Evolutionary conservation across 2,888 invertebrate species (phyloP).

Genomic region (Apoda limacodes): DNA sequence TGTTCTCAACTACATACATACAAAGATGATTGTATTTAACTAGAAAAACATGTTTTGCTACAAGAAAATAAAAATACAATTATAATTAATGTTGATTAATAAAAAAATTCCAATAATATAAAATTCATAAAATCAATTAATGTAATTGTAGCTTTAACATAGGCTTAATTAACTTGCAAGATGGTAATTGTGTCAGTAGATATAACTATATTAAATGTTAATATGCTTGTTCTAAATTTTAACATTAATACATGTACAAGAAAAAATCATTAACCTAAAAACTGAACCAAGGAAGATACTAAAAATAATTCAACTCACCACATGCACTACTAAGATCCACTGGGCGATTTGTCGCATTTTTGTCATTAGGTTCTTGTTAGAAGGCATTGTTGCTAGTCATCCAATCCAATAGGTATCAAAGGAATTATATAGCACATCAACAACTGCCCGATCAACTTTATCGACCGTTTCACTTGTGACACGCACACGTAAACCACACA

Average conservation of each 20-base stretch:
- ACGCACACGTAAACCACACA: conserved; percentile 52
- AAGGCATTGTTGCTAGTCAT: conserved; percentile 47
- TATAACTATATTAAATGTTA: too few relatives aligned
- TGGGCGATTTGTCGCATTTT: conserved; percentile 59
- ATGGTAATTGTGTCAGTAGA: too few relatives aligned
- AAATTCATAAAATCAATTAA: too few relatives aligned
- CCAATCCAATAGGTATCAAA: conserved; percentile 29
- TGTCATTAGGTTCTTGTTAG: conserved; percentile 57
- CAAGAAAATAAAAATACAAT: too few relatives aligned
- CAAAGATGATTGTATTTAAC: too few relatives aligned
- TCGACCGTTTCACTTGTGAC: conserved; percentile 63
- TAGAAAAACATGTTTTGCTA: too few relatives aligned
- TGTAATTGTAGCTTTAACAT: too few relatives aligned
- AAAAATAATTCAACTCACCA: conserved; percentile 42
- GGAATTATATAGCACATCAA: conserved; percentile 56
- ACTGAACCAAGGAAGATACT: conserved; percentile 16
- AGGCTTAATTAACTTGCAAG: too few relatives aligned
- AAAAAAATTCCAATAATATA: too few relatives aligned
- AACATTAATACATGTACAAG: conserved; percentile 1
- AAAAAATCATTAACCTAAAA: conserved; percentile 7
- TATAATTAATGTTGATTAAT: too few relatives aligned
- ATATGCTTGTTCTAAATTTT: too few relatives aligned
- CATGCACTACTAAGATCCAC: conserved; percentile 60
- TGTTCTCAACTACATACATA: too few relatives aligned
- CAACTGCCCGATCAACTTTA: conserved; percentile 54